These are phyloP conservation scores for Plectrocnemia conspersa DNA, from an alignment of 1,140 invertebrate genomes.

Conservation along the genomic window DNA sequence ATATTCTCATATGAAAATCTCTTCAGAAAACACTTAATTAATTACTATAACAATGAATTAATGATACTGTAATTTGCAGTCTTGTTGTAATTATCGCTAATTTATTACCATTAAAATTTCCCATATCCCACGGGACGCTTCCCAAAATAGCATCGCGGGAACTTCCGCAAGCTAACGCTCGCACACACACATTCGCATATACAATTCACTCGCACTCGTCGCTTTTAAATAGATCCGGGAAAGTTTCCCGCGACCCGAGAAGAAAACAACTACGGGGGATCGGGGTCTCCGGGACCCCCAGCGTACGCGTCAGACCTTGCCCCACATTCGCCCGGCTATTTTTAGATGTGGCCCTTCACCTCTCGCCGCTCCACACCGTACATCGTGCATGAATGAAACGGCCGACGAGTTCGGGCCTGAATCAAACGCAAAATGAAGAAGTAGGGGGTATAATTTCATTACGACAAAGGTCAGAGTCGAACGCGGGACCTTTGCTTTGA, in stretches of 20 bases:
- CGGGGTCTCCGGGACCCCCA: background rate
- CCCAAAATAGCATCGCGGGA: no score
- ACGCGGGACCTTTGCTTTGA: background rate
- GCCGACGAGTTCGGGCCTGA: constrained; percentile 14
- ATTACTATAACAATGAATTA: no score
- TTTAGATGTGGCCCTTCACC: constrained; percentile 21
- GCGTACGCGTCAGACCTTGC: constrained; percentile 12
- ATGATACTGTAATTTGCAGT: no score
- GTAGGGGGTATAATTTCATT: background rate
- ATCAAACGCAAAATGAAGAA: constrained; percentile 7
- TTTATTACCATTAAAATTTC: no score
- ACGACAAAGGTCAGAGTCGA: background rate
- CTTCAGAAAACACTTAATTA: no score
- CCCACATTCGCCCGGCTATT: constrained; percentile 21
- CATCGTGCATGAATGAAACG: constrained; percentile 28
- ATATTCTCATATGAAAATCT: no score
- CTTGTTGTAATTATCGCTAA: no score
- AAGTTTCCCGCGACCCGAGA: background rate
- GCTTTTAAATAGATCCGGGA: background rate
- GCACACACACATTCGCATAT: no score
- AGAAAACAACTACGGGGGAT: background rate
- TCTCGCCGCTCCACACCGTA: constrained; percentile 10
- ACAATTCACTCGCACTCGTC: no score
- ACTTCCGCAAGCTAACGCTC: no score
- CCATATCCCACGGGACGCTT: no score